phyloP scores from a whole-genome alignment of 2,113 vertebrate species.

The Campylomormyrus tamandua region DNA sequence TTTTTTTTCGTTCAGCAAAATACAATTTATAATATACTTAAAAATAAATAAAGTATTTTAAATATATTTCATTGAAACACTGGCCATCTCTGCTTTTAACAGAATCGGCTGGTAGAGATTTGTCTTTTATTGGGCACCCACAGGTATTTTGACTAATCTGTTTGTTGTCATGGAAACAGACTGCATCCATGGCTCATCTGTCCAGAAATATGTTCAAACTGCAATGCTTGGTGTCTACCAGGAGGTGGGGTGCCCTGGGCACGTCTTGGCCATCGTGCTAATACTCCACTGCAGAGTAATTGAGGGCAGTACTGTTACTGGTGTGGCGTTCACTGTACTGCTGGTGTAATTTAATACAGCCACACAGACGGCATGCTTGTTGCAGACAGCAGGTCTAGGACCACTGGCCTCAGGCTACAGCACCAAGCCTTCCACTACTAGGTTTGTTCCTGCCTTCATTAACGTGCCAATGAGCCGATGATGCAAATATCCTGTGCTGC shows the following conservation, averaged over 20 bases:
- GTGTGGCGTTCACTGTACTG: background rate
- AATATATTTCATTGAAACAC: no score
- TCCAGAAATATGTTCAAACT: background rate
- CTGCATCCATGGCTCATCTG: constrained; percentile 5
- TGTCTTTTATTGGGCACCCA: constrained; percentile 48
- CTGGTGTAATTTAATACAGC: background rate
- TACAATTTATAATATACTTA: no score
- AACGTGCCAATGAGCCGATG: background rate
- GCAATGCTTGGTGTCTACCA: background rate
- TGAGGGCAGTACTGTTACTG: background rate
- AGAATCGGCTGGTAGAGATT: constrained; percentile 44
- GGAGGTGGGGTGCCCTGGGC: background rate
- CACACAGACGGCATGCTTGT: constrained; percentile 27
- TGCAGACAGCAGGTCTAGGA: constrained; percentile 35
- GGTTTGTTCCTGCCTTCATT: background rate
- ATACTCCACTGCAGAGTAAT: background rate
- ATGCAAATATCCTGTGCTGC: background rate
- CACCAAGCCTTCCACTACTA: background rate
- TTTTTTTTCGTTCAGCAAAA: no score
- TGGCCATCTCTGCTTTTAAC: background rate
- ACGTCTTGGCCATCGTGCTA: background rate
- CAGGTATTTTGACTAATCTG: constrained; percentile 52
- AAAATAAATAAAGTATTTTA: no score
- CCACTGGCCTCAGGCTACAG: constrained; percentile 25
- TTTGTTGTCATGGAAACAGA: constrained; percentile 40